Evolutionary conservation across 2,797 vertebrate genomes (phyloP), one percentile per base, ranked within the genome.

Genomic region (Cyprinella venusta): DNA sequence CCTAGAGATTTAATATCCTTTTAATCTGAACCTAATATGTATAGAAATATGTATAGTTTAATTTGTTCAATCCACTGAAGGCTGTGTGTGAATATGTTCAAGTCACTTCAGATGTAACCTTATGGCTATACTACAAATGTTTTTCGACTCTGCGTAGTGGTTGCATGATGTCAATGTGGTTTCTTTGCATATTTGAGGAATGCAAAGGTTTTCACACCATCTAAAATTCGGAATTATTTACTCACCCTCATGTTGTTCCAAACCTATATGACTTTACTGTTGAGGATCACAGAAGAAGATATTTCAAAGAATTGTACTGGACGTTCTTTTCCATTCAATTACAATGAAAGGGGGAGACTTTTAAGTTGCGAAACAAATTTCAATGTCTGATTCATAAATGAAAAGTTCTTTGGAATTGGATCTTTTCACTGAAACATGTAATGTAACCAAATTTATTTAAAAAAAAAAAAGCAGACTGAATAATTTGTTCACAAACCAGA

Each of bases 1-100:
- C 97, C 97, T 93, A 97, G 98, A 96, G 98, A 99, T 96, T 95
- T 99, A 97, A 99, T 99, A 99, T 99, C 98, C 98, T 99, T 98
- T 92, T 65, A 16, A 77, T 70, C 65, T 71, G 4, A 59, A 4
- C 18, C 9, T 38, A 8, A 70, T 40, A 12, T 36, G 26, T 15
- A 59, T 45, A 18, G 42, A 26, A 15, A 54, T 52, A 71, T n/a
- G n/a, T n/a, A n/a, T n/a, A n/a, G n/a, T 36, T 38, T 38, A 6
- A 72, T 16, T 75, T 52, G 19, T 56, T 16, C 12, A 38, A 21
- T 6, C 21, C 30, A 54, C 24, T 50, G 24, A 30, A 40, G 40
- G 3, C n/a, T 74, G 30, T 40, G 52, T 48, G 75, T 54, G 38
- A 67, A 40, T 76, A 18, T 67, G 38, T 50, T 9, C 2, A 59